Evolutionary conservation across 2,888 invertebrate species (phyloP), one percentile per base, ranked within the genome.

Genomic region (Vesta saturnalis): DNA sequence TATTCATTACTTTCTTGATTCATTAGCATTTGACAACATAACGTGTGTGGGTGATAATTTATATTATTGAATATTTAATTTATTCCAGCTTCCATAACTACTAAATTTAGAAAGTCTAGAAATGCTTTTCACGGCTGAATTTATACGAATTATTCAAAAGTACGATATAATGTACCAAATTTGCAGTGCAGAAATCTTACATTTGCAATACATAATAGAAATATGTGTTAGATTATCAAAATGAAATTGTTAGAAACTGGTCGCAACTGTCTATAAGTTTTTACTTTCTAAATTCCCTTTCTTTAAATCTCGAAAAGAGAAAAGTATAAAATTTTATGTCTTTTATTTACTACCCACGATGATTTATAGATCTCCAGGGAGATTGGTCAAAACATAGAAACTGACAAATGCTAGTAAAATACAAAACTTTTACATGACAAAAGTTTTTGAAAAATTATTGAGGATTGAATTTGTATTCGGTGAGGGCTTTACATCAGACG

Each of bases 391-490:
- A 82, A 82, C 80, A 82, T 72, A 76, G 77, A 79, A 79, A 82
- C 71, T 81, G 82, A 82, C 81, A 82, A 82, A 82, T 81, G 80
- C 79, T 78, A 77, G 77, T 70, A 73, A 76, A 77, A 79, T 79
- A 76, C 79, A 78, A 81, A 81, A 81, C 78, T 81, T 82, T 77
- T 77, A 77, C 78, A 78, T 77, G 78, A 80, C 80, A 80, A 81
- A 82, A 80, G 78, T 81, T 82, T 78, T 78, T 81, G 80, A 81
- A 82, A 82, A 82, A 82, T 82, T 82, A 81, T 80, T 74, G 78
- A 67, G 78, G 81, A 82, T 81, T 81, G 82, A 82, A 81, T 82
- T 81, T 80, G 77, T 77, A 75, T 74, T 71, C 70, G 72, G 72
- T 66, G 65, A 68, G 71, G 59, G 68, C 72, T 47, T 67, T 68